Conservation (phyloP, 1,140 invertebrate species). For the Lordiphosa stackelbergi region DNA sequence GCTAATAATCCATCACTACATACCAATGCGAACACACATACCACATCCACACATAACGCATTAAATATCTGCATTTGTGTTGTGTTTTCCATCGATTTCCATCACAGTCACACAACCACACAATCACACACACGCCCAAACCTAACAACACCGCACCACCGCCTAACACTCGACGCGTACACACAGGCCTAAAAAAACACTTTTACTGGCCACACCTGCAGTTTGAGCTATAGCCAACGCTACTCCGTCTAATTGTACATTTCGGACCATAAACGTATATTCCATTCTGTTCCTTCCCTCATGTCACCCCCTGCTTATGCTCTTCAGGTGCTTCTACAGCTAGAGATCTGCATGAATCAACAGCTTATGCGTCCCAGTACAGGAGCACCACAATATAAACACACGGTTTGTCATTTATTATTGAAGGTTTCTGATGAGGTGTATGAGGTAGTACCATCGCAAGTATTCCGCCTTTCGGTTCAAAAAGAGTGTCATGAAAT, state of each 20-base stretch:
- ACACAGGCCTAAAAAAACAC: neutral
- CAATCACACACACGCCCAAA: conserved; percentile 1
- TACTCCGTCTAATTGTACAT: neutral
- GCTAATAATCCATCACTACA: conserved; percentile 34
- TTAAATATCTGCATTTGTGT: conserved; percentile 27
- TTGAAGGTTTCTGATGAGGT: no score
- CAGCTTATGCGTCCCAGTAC: no score
- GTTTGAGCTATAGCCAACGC: conserved; percentile 2
- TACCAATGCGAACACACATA: conserved; percentile 30
- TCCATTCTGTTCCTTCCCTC: neutral
- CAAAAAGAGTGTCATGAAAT: no score
- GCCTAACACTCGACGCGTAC: no score
- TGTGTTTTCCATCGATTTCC: conserved; percentile 59
- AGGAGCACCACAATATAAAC: no score
- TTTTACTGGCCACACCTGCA: conserved; percentile 2
- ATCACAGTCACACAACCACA: conserved; percentile 21
- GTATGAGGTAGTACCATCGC: no score
- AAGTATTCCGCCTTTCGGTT: no score
- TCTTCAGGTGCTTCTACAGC: no score
- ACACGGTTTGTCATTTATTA: no score
- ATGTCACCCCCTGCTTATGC: neutral
- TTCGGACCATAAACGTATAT: neutral
- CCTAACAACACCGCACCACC: conserved; percentile 6
- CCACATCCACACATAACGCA: conserved; percentile 62
- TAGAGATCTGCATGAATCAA: no score